Percentiles rank a stretch among this genome's conserved stretches.
Evolutionary conservation across 2,888 invertebrate species (phyloP).

Genomic region (Orchesellides sinensis): DNA sequence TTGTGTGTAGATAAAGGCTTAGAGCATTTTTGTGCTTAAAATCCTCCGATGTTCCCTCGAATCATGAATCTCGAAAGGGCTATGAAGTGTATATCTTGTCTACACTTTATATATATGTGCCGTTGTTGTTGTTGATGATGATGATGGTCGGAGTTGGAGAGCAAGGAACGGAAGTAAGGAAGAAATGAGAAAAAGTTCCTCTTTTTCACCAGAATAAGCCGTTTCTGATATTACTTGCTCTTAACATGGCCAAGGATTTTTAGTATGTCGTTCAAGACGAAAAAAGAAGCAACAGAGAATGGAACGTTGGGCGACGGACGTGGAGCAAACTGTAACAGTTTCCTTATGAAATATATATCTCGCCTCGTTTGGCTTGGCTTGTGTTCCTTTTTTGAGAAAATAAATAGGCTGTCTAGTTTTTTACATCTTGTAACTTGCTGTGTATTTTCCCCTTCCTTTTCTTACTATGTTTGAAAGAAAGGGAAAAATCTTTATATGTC

Average conservation of each 20-base stretch:
- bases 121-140: slow-evolving; percentile 13
- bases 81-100: no score
- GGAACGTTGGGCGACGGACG: slow-evolving; percentile 17
- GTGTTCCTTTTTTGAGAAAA: slow-evolving; percentile 61
- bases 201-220: slow-evolving; percentile 50
- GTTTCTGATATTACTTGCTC: slow-evolving; percentile 12
- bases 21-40: slow-evolving; percentile 13
- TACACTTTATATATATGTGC: slow-evolving; percentile 4
- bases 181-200: slow-evolving; percentile 34
- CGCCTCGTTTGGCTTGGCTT: slow-evolving; percentile 31
- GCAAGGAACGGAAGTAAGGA: slow-evolving; percentile 56
- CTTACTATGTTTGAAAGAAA: not conserved
- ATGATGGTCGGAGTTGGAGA: slow-evolving; percentile 37
- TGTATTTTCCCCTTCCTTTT: slow-evolving; percentile 22
- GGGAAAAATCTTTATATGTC: not conserved
- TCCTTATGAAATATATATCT: slow-evolving; percentile 58
- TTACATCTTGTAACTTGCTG: slow-evolving; percentile 9
- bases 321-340: slow-evolving; percentile 54
- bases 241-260: slow-evolving; percentile 36
- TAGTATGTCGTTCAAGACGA: slow-evolving; percentile 7
- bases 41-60: slow-evolving; percentile 29
- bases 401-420: slow-evolving; percentile 63
- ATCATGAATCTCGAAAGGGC: slow-evolving; percentile 16
- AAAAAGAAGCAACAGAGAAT: slow-evolving; percentile 37
- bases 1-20: slow-evolving; percentile 57